These are phyloP conservation scores for Oryctolagus cuniculus DNA, from an alignment of 2,113 vertebrate species.

Conservation along the genomic window DNA sequence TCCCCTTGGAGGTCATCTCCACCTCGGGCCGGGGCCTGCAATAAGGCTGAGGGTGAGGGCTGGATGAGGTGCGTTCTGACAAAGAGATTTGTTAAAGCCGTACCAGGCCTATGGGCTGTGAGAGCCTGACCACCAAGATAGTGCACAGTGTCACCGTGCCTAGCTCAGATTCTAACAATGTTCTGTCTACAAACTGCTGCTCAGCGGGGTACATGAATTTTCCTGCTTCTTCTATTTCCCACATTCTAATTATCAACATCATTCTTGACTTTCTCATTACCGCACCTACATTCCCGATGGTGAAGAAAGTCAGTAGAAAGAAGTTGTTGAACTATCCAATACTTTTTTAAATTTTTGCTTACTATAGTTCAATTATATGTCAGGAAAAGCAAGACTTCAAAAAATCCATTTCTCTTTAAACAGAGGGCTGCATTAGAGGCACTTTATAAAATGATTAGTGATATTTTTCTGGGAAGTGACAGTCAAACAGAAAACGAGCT, in stretches of 20 bases:
- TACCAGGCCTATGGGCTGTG: neutral
- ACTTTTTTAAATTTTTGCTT: slow-evolving; percentile 44
- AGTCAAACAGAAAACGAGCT: slow-evolving; percentile 65
- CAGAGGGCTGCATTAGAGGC: slow-evolving; percentile 32
- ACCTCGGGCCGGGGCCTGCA: neutral
- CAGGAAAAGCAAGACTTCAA: slow-evolving; percentile 56
- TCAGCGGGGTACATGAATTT: neutral
- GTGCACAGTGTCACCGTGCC: neutral
- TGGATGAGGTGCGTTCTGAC: neutral
- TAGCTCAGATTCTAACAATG: neutral
- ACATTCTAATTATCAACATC: neutral
- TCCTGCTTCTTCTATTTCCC: neutral
- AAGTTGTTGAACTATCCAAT: slow-evolving; percentile 39
- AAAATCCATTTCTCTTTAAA: slow-evolving; percentile 75
- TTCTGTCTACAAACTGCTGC: slow-evolving; percentile 32
- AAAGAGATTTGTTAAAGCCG: neutral
- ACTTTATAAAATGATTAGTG: slow-evolving; percentile 72
- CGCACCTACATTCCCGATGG: neutral
- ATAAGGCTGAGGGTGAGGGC: neutral
- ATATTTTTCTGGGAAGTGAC: slow-evolving; percentile 63
- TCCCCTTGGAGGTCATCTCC: neutral
- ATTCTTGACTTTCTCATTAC: neutral
- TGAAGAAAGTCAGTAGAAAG: slow-evolving; percentile 59
- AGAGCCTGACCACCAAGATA: neutral
- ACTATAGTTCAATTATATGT: slow-evolving; percentile 54